A percentile compares a stretch with the other conserved stretches of the same genome.
These are phyloP conservation scores for Helicoverpa assulta DNA, from an alignment of 2,888 invertebrate genomes.

Conservation along the genomic window DNA sequence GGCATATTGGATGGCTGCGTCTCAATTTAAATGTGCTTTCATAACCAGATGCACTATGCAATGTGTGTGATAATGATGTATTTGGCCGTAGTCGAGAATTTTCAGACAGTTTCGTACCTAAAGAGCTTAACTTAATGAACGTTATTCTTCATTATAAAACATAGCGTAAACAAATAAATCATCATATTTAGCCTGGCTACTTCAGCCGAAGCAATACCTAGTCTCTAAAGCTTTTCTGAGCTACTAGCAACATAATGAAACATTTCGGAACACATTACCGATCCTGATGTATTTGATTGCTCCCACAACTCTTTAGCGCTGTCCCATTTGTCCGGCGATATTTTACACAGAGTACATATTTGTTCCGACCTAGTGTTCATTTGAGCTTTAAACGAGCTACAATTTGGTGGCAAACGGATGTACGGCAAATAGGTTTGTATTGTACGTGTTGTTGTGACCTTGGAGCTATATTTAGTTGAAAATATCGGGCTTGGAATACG, in stretches of 20 bases:
- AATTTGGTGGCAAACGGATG: conserved; percentile 42
- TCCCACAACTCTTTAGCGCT: conserved; percentile 21
- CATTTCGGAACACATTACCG: conserved; percentile 11
- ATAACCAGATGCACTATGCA: conserved; percentile 63
- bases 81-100: background rate
- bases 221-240: conserved; percentile 16
- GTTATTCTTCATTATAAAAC: background rate
- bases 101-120: background rate
- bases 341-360: conserved; percentile 29
- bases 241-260: conserved; percentile 23
- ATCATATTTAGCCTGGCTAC: background rate
- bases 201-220: background rate
- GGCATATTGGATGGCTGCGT: conserved; percentile 73
- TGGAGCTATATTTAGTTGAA: conserved; percentile 57
- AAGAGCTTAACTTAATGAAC: background rate
- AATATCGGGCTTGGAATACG: conserved; percentile 50
- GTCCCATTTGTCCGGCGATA: conserved; percentile 19
- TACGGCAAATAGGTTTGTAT: conserved; percentile 34
- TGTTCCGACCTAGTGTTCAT: conserved; percentile 48
- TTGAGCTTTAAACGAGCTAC: conserved; percentile 49
- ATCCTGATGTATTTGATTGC: conserved; percentile 14
- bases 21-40: conserved; percentile 77
- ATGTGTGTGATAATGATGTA: conserved; percentile 1
- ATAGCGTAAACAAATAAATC: background rate
- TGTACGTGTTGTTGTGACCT: conserved; percentile 45